Percentiles rank a stretch among this genome's conserved stretches.
Evolutionary conservation across 1,140 invertebrate genomes (phyloP).

Genomic region (Megalopta genalis): DNA sequence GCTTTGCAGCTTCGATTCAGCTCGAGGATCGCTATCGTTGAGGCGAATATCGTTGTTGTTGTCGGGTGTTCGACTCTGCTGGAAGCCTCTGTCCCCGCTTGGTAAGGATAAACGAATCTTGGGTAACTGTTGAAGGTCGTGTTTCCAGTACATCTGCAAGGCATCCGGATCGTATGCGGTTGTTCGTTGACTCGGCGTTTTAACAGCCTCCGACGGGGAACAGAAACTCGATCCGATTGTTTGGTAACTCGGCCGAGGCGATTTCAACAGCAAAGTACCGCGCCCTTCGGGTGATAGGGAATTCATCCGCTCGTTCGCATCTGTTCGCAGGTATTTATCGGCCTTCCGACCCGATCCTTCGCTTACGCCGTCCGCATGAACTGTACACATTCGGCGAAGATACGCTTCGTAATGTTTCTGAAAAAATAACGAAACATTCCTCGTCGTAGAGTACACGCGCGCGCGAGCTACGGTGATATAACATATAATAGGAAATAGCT

Average conservation of each 20-base stretch:
- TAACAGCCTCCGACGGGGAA: not conserved
- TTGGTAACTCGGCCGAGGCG: not conserved
- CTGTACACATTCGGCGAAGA: slow-evolving; percentile 60
- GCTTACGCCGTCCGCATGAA: slow-evolving; percentile 61
- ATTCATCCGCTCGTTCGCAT: not conserved
- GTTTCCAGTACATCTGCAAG: not conserved
- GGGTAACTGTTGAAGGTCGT: not conserved
- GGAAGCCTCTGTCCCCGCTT: not conserved
- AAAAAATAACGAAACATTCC: slow-evolving; percentile 42
- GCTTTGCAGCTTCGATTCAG: not conserved
- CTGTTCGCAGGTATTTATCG: slow-evolving; percentile 32
- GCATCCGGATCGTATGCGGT: not conserved
- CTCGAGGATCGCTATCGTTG: not conserved
- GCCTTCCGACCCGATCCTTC: slow-evolving; percentile 68
- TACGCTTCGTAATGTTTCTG: slow-evolving; percentile 77
- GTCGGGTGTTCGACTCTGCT: not conserved
- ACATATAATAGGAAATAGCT: no score
- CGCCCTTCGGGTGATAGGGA: slow-evolving; percentile 20
- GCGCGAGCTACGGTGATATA: no score
- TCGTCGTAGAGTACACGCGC: no score
- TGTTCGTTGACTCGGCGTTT: not conserved
- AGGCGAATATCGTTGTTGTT: no score
- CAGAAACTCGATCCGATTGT: slow-evolving; percentile 1
- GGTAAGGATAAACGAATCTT: no score
- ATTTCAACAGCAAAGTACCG: not conserved